These are phyloP conservation scores for Poeciliopsis occidentalis DNA, from an alignment of 2,113 vertebrate genomes.

Conservation along the genomic window DNA sequence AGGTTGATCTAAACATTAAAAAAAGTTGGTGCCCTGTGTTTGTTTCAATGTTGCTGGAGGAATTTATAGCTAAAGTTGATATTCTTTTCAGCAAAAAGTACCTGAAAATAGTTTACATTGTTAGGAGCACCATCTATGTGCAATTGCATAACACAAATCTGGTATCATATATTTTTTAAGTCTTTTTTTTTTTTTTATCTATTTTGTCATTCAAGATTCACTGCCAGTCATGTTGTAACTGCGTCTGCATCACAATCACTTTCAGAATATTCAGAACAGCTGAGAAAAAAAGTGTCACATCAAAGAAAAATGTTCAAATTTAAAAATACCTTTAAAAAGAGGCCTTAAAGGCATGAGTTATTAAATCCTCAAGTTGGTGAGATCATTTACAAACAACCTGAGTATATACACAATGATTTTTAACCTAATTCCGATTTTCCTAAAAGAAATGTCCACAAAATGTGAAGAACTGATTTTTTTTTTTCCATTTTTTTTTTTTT, in stretches of 20 bases:
- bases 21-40: slow-evolving; percentile 38
- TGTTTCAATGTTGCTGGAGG: slow-evolving; percentile 63
- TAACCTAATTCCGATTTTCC: slow-evolving; percentile 22
- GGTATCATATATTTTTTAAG: slow-evolving; percentile 10
- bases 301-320: slow-evolving; percentile 44
- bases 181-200: background rate
- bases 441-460: slow-evolving; percentile 15
- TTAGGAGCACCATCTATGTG: slow-evolving; percentile 53
- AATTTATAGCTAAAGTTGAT: slow-evolving; percentile 27
- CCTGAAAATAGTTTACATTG: slow-evolving; percentile 54
- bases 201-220: slow-evolving; percentile 10
- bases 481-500: no score
- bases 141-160: slow-evolving; percentile 50
- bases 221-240: slow-evolving; percentile 1
- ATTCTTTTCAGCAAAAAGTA: slow-evolving; percentile 45
- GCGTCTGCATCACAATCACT: slow-evolving; percentile 6
- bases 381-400: slow-evolving; percentile 68
- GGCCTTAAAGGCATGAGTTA: slow-evolving; percentile 49
- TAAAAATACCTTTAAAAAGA: slow-evolving; percentile 68
- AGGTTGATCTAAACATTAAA: slow-evolving; percentile 29
- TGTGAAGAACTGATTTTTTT: slow-evolving; percentile 25
- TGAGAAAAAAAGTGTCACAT: slow-evolving; percentile 56
- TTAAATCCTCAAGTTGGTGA: slow-evolving; percentile 39
- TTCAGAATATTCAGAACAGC: slow-evolving; percentile 12
- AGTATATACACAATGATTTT: slow-evolving; percentile 45